These are phyloP conservation scores for Brachypodius melanocephalos DNA, from an alignment of 2,113 vertebrate species.

Conservation along the genomic window DNA sequence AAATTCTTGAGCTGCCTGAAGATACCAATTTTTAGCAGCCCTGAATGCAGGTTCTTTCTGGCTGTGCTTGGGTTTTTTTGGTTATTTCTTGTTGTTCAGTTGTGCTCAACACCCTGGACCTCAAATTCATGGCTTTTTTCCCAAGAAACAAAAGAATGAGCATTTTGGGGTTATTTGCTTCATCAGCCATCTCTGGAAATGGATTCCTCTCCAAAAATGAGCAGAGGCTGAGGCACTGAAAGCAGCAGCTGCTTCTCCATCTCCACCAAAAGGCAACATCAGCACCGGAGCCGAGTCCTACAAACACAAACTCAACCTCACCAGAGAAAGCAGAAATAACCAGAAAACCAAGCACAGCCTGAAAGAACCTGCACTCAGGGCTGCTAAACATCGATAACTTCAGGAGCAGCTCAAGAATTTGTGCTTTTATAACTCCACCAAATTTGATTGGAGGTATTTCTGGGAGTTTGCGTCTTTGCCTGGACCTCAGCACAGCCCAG, in stretches of 20 bases:
- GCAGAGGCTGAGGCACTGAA: background rate
- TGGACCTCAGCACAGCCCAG: background rate
- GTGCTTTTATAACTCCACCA: background rate
- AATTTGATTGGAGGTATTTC: background rate
- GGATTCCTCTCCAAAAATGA: background rate
- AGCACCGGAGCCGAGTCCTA: accelerated
- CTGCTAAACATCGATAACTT: background rate
- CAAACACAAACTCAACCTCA: background rate
- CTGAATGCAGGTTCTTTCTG: background rate
- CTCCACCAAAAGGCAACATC: background rate
- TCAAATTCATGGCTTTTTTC: background rate
- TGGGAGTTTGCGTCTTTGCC: accelerated
- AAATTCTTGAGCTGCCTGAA: background rate
- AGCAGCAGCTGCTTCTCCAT: background rate
- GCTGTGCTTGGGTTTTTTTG: background rate
- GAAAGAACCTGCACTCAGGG: background rate
- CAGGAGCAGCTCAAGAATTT: background rate
- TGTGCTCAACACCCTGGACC: background rate
- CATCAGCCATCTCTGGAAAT: background rate
- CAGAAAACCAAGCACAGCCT: background rate
- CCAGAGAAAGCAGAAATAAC: background rate
- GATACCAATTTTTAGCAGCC: background rate
- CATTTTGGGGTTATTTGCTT: background rate
- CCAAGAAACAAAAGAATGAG: background rate
- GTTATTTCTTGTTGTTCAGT: background rate